Conservation (phyloP, 2,888 invertebrate species). For the Catocala fraxini region DNA sequence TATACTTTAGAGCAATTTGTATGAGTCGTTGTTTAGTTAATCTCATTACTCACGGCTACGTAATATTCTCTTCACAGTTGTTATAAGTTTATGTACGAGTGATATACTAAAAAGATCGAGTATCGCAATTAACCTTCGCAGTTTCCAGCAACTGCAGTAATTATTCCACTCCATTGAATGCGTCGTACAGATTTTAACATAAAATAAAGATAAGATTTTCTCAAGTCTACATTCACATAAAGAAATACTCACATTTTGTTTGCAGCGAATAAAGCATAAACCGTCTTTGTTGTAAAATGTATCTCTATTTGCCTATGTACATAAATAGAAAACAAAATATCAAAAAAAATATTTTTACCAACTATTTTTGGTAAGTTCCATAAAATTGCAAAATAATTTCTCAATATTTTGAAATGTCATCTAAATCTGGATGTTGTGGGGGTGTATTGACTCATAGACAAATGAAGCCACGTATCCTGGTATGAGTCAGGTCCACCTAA, state of each 20-base stretch:
- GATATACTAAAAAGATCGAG: constrained; percentile 39
- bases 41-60: constrained; percentile 4
- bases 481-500: constrained; percentile 62
- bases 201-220: constrained; percentile 25
- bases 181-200: constrained; percentile 15
- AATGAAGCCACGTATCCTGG: constrained; percentile 59
- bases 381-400: constrained; percentile 38
- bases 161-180: constrained; percentile 36
- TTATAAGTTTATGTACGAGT: constrained; percentile 20
- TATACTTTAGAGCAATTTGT: not conserved
- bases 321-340: too few relatives aligned
- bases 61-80: constrained; percentile 4
- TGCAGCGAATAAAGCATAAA: too few relatives aligned
- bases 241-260: constrained; percentile 27
- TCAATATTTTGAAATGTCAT: constrained; percentile 43
- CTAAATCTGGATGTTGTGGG: constrained; percentile 53
- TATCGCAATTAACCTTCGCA: constrained; percentile 44
- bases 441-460: constrained; percentile 67
- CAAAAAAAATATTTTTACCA: not conserved
- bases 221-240: constrained; percentile 12
- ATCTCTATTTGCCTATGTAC: too few relatives aligned
- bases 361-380: constrained; percentile 9
- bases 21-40: not conserved
- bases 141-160: constrained; percentile 34
- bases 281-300: too few relatives aligned